These are phyloP conservation scores for Metopia argyrocephala DNA, from an alignment of 2,888 invertebrate species.

Conservation along the genomic window DNA sequence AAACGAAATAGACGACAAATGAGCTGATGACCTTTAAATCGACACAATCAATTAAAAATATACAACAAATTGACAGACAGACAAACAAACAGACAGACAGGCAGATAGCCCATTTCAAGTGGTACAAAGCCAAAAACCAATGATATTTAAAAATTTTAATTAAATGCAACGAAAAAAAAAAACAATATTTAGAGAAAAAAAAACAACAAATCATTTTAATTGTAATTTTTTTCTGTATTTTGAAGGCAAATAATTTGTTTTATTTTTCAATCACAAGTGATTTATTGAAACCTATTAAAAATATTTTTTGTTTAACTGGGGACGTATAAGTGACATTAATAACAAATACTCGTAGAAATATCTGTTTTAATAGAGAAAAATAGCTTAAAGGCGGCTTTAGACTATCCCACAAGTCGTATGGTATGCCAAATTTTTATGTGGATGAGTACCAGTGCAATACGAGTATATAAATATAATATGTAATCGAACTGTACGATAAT, in stretches of 20 bases:
- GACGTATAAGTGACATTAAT: too few relatives aligned
- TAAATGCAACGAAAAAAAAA: neutral
- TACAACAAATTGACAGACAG: constrained; percentile 23
- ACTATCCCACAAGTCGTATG: too few relatives aligned
- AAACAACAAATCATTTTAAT: constrained; percentile 9
- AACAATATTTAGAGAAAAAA: neutral
- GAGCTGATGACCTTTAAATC: constrained; percentile 45
- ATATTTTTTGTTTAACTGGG: too few relatives aligned
- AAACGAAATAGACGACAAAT: constrained; percentile 52
- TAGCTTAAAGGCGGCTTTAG: too few relatives aligned
- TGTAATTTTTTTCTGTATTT: constrained; percentile 24
- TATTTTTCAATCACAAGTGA: constrained; percentile 15
- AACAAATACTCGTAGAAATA: too few relatives aligned
- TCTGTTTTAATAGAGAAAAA: too few relatives aligned
- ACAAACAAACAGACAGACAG: neutral
- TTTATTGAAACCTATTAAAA: constrained; percentile 27
- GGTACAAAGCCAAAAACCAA: neutral
- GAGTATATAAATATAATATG: too few relatives aligned
- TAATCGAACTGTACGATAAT: too few relatives aligned
- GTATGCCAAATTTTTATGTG: too few relatives aligned
- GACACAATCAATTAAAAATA: constrained; percentile 37
- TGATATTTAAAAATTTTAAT: neutral
- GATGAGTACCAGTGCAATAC: too few relatives aligned
- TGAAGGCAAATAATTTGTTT: neutral
- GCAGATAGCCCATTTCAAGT: constrained; percentile 12